Percentiles rank a stretch among this genome's conserved stretches.
Evolutionary conservation across 1,140 invertebrate genomes (phyloP).

Genomic region (Drosophila orosa): DNA sequence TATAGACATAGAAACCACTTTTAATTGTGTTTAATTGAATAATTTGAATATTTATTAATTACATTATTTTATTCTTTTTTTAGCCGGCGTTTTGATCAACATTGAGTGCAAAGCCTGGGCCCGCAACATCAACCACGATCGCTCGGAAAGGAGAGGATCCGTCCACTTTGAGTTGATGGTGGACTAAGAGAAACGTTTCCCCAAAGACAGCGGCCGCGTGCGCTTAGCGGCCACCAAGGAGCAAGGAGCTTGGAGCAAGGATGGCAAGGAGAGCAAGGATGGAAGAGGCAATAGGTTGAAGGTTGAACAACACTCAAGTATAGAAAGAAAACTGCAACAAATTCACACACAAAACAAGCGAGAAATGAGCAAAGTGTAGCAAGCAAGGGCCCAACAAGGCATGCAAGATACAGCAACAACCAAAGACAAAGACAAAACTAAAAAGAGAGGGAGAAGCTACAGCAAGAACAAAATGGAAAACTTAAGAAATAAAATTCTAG

Average conservation of each 20-base stretch:
- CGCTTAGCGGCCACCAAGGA: constrained; percentile 28
- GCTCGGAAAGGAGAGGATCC: constrained; percentile 94
- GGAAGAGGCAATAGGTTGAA: constrained; percentile 9
- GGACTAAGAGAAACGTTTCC: constrained; percentile 87
- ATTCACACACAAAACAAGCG: constrained; percentile 50
- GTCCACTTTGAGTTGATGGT: constrained; percentile 98
- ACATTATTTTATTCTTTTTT: constrained; percentile 8
- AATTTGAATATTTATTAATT: neutral
- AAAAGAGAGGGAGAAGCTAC: constrained; percentile 38
- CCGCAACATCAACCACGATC: constrained; percentile 95
- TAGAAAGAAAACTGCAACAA: constrained; percentile 23
- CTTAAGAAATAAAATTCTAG: constrained; percentile 45
- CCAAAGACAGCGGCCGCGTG: constrained; percentile 19
- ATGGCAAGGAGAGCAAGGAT: constrained; percentile 43
- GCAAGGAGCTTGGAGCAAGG: constrained; percentile 21
- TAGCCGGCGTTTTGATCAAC: constrained; percentile 95
- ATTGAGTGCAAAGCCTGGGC: constrained; percentile 99
- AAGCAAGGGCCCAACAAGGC: constrained; percentile 46
- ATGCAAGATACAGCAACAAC: constrained; percentile 79
- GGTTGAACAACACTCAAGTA: constrained; percentile 11
- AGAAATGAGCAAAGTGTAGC: constrained; percentile 54
- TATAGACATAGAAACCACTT: neutral
- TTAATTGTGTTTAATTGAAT: neutral
- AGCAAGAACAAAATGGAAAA: constrained; percentile 60
- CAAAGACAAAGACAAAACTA: constrained; percentile 66